A percentile compares a stretch with the other conserved stretches of the same genome.
phyloP scores from a whole-genome alignment of 2,797 vertebrate genomes.

The Bovichtus diacanthus region DNA sequence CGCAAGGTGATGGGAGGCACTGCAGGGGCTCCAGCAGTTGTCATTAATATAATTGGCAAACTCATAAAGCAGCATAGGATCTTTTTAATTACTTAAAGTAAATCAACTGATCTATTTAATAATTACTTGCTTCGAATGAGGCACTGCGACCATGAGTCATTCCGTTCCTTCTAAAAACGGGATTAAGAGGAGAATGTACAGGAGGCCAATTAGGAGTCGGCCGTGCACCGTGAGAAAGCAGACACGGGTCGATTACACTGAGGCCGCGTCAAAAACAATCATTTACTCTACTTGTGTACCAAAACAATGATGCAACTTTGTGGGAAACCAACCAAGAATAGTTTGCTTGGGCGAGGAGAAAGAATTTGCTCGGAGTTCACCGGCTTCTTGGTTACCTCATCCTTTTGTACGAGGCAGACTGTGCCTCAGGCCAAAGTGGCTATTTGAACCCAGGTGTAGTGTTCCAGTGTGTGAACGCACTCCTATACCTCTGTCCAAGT shows the following conservation, averaged over 20 bases:
- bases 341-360: not conserved
- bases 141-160: constrained; percentile 8
- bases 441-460: constrained; percentile 48
- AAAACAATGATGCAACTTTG: constrained; percentile 27
- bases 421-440: constrained; percentile 27
- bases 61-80: constrained; percentile 42
- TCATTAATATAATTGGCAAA: constrained; percentile 32
- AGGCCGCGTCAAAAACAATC: constrained; percentile 27
- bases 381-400: constrained; percentile 25
- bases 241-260: not conserved
- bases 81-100: constrained; percentile 58
- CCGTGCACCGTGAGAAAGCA: constrained; percentile 38
- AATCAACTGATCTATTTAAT: constrained; percentile 49
- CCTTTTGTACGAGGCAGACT: constrained; percentile 37
- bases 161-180: constrained; percentile 49
- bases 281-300: constrained; percentile 14
- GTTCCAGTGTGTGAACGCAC: constrained; percentile 23
- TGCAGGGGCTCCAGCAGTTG: not conserved
- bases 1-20: not conserved
- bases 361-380: constrained; percentile 28
- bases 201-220: constrained; percentile 50
- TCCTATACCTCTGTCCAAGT: constrained; percentile 6
- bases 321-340: not conserved
- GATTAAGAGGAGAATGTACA: constrained; percentile 62
- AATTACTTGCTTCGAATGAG: constrained; percentile 36